Conservation (phyloP, 2,888 invertebrate species). For the Drosophila sordidula region DNA sequence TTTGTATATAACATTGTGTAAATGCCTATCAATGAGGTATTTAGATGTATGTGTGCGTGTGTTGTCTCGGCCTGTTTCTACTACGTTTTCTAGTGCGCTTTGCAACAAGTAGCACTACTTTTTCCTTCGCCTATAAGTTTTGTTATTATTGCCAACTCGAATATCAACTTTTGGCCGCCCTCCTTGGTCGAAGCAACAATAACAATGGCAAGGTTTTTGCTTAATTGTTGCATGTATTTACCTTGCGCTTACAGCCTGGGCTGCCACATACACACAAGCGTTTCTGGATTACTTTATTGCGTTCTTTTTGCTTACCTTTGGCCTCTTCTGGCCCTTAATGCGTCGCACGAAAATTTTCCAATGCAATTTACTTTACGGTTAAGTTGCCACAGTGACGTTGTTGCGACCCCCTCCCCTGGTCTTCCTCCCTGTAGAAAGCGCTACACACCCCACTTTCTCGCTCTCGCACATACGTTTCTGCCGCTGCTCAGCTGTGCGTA, state of each 20-base stretch:
- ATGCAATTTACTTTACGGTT: conserved; percentile 57
- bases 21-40: conserved; percentile 35
- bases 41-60: not conserved
- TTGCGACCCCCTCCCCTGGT: not conserved
- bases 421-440: conserved; percentile 46
- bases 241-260: conserved; percentile 22
- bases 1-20: conserved; percentile 55
- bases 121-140: conserved; percentile 2
- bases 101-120: conserved; percentile 46
- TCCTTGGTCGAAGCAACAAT: conserved; percentile 29
- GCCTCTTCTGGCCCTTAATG: conserved; percentile 16
- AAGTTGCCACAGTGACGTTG: conserved; percentile 41
- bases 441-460: conserved; percentile 41
- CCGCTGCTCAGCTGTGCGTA: conserved; percentile 72
- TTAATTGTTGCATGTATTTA: conserved; percentile 64
- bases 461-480: conserved; percentile 28
- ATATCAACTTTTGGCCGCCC: conserved; percentile 29
- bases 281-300: conserved; percentile 45
- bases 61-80: conserved; percentile 8
- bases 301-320: conserved; percentile 36
- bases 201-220: conserved; percentile 57
- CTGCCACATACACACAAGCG: conserved; percentile 35
- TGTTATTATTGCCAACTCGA: conserved; percentile 3
- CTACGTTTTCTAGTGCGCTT: conserved; percentile 27
- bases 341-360: conserved; percentile 51